These are phyloP conservation scores for Acanthurus lineatus DNA, from an alignment of 2,797 vertebrate genomes.

Conservation along the genomic window DNA sequence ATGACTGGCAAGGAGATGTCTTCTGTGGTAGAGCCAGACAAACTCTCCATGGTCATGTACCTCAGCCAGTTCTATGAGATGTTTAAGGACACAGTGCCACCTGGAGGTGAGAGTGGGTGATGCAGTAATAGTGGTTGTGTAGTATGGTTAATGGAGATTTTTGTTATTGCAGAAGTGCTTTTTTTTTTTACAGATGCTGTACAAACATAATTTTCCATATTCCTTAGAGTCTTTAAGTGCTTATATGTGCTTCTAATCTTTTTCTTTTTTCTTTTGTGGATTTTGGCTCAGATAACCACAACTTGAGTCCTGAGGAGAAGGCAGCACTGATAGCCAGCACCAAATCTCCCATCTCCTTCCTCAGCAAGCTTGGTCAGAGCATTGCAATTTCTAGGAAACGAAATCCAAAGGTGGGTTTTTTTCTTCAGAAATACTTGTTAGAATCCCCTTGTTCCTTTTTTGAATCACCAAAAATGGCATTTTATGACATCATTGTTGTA, in stretches of 20 bases:
- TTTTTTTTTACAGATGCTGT: background rate
- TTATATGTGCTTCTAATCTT: background rate
- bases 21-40: slow-evolving; percentile 95
- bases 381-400: slow-evolving; percentile 97
- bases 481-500: background rate
- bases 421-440: background rate
- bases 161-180: background rate
- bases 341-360: slow-evolving; percentile 98
- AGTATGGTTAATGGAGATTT: background rate
- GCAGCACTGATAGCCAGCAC: slow-evolving; percentile 92
- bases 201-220: background rate
- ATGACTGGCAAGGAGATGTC: slow-evolving; percentile 99
- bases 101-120: slow-evolving; percentile 87
- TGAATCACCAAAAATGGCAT: background rate
- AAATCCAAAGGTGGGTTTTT: slow-evolving; percentile 88
- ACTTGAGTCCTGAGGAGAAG: slow-evolving; percentile 94
- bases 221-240: background rate
- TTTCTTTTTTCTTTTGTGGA: background rate
- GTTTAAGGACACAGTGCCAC: slow-evolving; percentile 96
- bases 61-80: slow-evolving; percentile 99
- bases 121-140: background rate
- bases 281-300: slow-evolving; percentile 87
- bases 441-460: fast-evolving
- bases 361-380: slow-evolving; percentile 97
- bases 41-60: slow-evolving; percentile 99